phyloP scores from a whole-genome alignment of 2,113 vertebrate species.

The Aleadryas rufinucha region DNA sequence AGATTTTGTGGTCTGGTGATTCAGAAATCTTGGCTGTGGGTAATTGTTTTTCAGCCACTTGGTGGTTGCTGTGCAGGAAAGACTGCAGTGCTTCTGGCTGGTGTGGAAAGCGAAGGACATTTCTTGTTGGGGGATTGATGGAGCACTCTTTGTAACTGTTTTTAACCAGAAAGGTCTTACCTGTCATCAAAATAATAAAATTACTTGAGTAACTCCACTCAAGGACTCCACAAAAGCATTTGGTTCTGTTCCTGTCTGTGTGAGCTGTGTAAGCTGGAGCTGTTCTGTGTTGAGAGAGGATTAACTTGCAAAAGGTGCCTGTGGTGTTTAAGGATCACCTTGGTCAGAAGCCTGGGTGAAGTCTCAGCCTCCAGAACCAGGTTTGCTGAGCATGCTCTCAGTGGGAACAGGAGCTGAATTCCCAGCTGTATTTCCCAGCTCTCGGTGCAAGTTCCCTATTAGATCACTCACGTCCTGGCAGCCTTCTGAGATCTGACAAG shows the following conservation, averaged over 20 bases:
- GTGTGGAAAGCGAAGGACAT: neutral
- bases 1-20: neutral
- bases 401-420: neutral
- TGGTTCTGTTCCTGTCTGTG: neutral
- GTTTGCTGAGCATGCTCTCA: neutral
- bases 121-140: neutral
- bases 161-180: neutral
- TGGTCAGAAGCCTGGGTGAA: neutral
- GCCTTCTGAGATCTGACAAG: neutral
- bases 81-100: accelerated
- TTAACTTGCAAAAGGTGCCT: neutral
- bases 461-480: neutral
- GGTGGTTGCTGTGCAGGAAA: neutral
- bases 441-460: neutral
- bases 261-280: neutral
- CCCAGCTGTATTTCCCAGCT: neutral
- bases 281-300: neutral
- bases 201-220: neutral
- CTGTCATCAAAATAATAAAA: neutral
- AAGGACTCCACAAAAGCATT: neutral
- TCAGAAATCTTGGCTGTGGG: neutral
- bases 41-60: neutral
- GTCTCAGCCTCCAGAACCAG: neutral
- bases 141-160: neutral
- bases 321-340: neutral